These are phyloP conservation scores for Heliocidaris erythrogramma DNA, from an alignment of 35 echinoderm and acorn worm species.

Conservation along the genomic window DNA sequence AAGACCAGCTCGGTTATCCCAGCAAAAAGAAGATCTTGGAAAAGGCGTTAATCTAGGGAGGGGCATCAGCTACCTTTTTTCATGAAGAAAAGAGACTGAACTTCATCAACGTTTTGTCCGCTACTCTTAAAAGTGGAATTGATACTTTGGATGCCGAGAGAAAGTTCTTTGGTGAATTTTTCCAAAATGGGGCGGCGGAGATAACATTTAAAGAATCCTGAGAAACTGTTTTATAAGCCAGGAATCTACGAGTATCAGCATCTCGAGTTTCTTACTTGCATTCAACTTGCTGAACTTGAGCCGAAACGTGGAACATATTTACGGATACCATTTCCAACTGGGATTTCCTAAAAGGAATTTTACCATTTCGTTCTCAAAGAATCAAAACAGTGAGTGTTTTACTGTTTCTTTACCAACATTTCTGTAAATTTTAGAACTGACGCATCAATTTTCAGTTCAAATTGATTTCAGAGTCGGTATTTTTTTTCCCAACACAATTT, in stretches of 20 bases:
- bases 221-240: neutral
- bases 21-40: neutral
- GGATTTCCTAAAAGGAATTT: conserved; percentile 34
- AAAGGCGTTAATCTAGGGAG: neutral
- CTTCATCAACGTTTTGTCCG: neutral
- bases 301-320: conserved; percentile 32
- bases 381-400: neutral
- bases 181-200: neutral
- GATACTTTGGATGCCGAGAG: neutral
- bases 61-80: neutral
- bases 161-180: neutral
- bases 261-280: neutral
- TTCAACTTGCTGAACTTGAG: neutral
- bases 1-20: neutral
- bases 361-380: conserved; percentile 30
- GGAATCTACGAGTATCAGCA: neutral
- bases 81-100: neutral
- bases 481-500: too few relatives aligned
- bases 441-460: neutral
- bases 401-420: neutral
- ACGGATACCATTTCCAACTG: conserved; percentile 19
- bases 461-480: too few relatives aligned
- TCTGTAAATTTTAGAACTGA: neutral
- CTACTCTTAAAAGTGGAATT: neutral
- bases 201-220: conserved; percentile 9